Percentiles rank a stretch among this genome's conserved stretches.
Conservation (phyloP, 2,797 vertebrate genomes). For the Syndactyla subalaris region DNA sequence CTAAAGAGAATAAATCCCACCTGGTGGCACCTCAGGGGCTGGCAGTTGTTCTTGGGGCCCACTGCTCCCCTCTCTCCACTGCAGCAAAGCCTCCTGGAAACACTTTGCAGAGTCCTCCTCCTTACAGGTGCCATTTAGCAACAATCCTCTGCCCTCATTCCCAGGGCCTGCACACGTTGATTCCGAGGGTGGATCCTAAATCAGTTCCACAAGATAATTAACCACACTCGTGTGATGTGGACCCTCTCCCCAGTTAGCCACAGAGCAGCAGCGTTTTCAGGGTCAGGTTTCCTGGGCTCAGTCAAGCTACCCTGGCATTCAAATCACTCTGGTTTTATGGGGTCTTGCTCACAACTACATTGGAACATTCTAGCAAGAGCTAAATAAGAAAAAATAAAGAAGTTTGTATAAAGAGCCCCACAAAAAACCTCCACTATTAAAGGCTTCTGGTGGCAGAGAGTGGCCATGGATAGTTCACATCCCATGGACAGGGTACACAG, state of each 20-base stretch:
- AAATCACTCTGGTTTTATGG: background rate
- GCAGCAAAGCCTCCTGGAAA: constrained; percentile 84
- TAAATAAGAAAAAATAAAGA: background rate
- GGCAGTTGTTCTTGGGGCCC: background rate
- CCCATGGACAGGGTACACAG: background rate
- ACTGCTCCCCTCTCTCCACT: constrained; percentile 77
- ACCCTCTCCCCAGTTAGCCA: background rate
- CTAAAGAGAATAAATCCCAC: constrained; percentile 59
- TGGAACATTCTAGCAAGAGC: background rate
- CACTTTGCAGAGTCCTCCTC: constrained; percentile 82
- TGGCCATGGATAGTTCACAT: background rate
- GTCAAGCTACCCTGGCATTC: background rate
- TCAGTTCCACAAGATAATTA: constrained; percentile 4
- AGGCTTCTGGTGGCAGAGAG: background rate
- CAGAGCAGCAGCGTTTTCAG: background rate
- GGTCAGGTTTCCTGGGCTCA: background rate
- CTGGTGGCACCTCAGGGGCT: constrained; percentile 61
- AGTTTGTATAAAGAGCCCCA: background rate
- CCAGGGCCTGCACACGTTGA: background rate
- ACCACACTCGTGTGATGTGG: background rate
- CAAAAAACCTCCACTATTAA: background rate
- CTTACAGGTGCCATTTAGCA: constrained; percentile 77
- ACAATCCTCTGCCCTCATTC: background rate
- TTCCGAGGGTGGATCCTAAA: constrained; percentile 56
- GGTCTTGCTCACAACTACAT: background rate